Percentiles rank a stretch among this genome's conserved stretches.
Evolutionary conservation across 2,888 invertebrate genomes (phyloP).

Genomic region (Metallyticus violacea): DNA sequence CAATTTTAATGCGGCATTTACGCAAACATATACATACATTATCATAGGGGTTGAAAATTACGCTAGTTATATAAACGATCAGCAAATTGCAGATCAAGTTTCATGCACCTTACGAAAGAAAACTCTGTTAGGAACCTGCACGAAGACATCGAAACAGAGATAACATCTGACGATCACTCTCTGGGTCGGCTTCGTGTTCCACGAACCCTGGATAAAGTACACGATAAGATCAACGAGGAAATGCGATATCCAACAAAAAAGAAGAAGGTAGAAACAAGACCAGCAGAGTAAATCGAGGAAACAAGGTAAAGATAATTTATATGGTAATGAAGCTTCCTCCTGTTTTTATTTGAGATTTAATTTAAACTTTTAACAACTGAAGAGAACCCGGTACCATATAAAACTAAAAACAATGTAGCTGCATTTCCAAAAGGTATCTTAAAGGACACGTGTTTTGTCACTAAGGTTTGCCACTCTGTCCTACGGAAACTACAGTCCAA

Average conservation of each 20-base stretch:
- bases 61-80: too few relatives aligned
- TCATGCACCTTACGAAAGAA: too few relatives aligned
- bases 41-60: too few relatives aligned
- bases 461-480: too few relatives aligned
- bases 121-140: background rate
- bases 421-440: too few relatives aligned
- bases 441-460: too few relatives aligned
- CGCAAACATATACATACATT: too few relatives aligned
- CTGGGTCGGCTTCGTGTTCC: background rate
- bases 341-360: background rate
- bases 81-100: too few relatives aligned
- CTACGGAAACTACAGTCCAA: too few relatives aligned
- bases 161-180: background rate
- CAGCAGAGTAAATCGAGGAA: background rate
- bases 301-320: background rate
- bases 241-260: background rate
- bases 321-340: background rate
- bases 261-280: background rate
- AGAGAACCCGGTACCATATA: too few relatives aligned
- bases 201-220: background rate
- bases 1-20: too few relatives aligned
- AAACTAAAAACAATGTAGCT: background rate
- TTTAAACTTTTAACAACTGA: background rate
- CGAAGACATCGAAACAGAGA: background rate
- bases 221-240: background rate